Evolutionary conservation across 2,888 invertebrate species (phyloP), one percentile per base, ranked within the genome.

Genomic region (Melieria picta): DNA sequence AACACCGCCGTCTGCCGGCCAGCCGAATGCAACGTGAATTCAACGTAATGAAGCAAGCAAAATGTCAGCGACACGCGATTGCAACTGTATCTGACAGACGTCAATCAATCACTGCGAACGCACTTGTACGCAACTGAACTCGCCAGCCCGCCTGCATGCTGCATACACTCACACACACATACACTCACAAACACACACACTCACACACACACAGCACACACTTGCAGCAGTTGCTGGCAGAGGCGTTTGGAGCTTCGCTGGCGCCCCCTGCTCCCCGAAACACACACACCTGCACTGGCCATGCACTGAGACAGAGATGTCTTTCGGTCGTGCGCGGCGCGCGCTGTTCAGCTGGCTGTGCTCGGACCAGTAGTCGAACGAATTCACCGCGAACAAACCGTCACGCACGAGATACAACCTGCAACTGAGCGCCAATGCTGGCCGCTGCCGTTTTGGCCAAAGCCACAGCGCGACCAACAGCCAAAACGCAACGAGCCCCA

Each of bases 1-100:
- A 13, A 57, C 16, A 9, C 57, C 57, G 30, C 10, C 63, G 50
- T 30, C 47, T 7, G n/a, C 5, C 30, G 43, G 57, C 9, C 11
- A 7, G 56, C 5, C 11, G 6, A 5, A 11, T 9, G 5, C 58
- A 6, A 5, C 48, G 30, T 30, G 30, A 30, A 30, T 3, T 2
- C 30, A 9, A 50, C 67, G 58, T 60, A 67, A 30, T 66, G 48
- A 58, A 42, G 57, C 48, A n/a, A 58, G 50, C 16, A 47, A 58
- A 67, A 67, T 67, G 50, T 60, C 50, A 50, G 67, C 67, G 46
- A 70, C 76, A 77, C 71, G 72, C 76, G 74, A 71, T 72, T 69
- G 71, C 77, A 78, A 78, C 77, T 76, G 78, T 76, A 76, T 75
- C 77, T 76, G 77, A 75, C 75, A 77, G 74, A 72, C 71, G 77